Percentiles rank a stretch among this genome's conserved stretches.
Evolutionary conservation across 92 coral and sea anemone species (phyloP).

Genomic region (Umimayanthus chanpuru): DNA sequence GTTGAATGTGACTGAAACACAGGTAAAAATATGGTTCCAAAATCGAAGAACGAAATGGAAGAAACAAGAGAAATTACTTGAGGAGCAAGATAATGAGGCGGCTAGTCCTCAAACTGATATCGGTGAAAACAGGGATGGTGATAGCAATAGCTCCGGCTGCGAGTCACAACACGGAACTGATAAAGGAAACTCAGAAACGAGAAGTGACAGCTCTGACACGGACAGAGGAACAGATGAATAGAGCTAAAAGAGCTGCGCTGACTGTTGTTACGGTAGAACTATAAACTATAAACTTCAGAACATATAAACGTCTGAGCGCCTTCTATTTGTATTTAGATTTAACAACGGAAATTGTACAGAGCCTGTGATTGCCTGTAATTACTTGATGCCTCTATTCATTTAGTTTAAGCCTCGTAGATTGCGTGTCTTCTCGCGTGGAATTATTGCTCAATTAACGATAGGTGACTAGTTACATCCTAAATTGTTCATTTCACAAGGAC

Average conservation of each 20-base stretch:
- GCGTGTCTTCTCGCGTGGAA: constrained; percentile 19
- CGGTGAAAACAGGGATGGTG: constrained; percentile 62
- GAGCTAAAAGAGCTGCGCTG: constrained; percentile 8
- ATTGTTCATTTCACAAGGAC: neutral
- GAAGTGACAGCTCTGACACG: constrained; percentile 47
- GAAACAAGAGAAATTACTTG: constrained; percentile 83
- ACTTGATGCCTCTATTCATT: constrained; percentile 42
- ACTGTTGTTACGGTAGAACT: constrained; percentile 45
- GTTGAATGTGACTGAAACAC: constrained; percentile 97
- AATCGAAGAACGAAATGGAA: constrained; percentile 98
- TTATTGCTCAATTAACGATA: neutral
- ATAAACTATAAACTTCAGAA: constrained; percentile 38
- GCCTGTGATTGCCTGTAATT: constrained; percentile 50
- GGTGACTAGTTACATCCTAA: neutral
- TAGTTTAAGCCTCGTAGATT: constrained; percentile 26
- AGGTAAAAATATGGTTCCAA: constrained; percentile 99
- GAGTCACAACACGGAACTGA: constrained; percentile 54
- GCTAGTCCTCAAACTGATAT: constrained; percentile 51
- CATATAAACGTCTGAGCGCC: constrained; percentile 24
- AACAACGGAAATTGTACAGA: constrained; percentile 55
- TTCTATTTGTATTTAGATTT: constrained; percentile 44
- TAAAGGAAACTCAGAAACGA: constrained; percentile 48
- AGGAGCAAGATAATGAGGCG: constrained; percentile 58
- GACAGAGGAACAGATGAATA: constrained; percentile 34
- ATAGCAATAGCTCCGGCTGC: constrained; percentile 28